Conservation (phyloP, 2,888 invertebrate genomes). For the Crepidodera aurea region DNA sequence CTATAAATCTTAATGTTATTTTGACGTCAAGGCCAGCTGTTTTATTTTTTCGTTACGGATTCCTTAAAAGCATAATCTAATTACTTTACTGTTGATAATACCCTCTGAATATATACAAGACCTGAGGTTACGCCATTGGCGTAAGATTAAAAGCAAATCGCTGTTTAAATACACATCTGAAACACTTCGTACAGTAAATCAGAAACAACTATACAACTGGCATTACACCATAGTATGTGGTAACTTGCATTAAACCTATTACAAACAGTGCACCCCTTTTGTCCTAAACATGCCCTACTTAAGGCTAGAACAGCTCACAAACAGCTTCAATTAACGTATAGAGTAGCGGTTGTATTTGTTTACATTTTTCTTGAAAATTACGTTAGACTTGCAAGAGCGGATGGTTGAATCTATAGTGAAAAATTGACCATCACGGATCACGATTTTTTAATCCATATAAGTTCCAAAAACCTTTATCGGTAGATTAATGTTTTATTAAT, state of each 20-base stretch:
- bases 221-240: constrained; percentile 35
- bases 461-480: too few relatives aligned
- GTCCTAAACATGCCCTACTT: constrained; percentile 40
- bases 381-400: too few relatives aligned
- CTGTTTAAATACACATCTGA: constrained; percentile 48
- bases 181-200: constrained; percentile 46
- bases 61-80: too few relatives aligned
- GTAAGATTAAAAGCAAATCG: constrained; percentile 52
- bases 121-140: constrained; percentile 6
- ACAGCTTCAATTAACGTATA: constrained; percentile 37
- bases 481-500: too few relatives aligned
- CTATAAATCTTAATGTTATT: too few relatives aligned
- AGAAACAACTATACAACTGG: constrained; percentile 42
- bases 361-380: not conserved
- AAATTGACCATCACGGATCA: too few relatives aligned
- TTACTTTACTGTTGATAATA: too few relatives aligned
- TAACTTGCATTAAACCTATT: constrained; percentile 45
- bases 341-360: not conserved
- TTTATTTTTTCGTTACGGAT: too few relatives aligned
- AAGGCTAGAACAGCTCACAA: constrained; percentile 48
- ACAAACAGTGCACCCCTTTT: constrained; percentile 49
- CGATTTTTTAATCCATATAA: too few relatives aligned
- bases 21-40: too few relatives aligned
- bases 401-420: too few relatives aligned
- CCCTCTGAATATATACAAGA: too few relatives aligned